Base-by-base conservation (phyloP, 2,888 invertebrate genomes). In the Agrilus cyanescens region DNA sequence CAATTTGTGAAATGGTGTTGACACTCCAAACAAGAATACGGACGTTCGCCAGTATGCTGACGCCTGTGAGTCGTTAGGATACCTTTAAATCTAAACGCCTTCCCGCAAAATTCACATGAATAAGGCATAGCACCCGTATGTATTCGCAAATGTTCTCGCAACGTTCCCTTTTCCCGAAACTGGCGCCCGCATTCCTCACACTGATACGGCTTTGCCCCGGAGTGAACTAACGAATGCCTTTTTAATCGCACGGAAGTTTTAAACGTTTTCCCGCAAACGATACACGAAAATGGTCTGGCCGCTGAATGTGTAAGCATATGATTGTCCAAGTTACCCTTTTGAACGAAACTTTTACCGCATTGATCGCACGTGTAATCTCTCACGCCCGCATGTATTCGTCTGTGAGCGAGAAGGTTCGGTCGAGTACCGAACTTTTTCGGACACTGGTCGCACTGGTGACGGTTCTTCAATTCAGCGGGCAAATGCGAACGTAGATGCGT, bases 111-210 rank as follows among this genome's bases (percentile, higher is more conserved):
- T 56, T 80, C 79, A 52, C 86, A 85, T 2, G 78, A 72, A 51
- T 80, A 82, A 1, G 86, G 85, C 81, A 83, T 82, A 1, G 78
- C 79, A 6, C 85, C 85, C 0, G 85, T 85, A 51, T 85, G 85
- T 12, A 83, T 80, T 25, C 85, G 74, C 56, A 78, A 77, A 57
- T 85, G 85, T 12, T 84, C 80, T 38, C 79, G 75, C 40, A 85
- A 63, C 13, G 85, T 82, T 32, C 82, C 80, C 40, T 80, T 75
- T 47, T 85, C 75, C 8, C 84, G 68, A 54, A 80, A 80, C 38
- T 71, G 70, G 49, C 74, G 63, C 1, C 75, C 75, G 52, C 79
- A 79, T 29, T 73, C 71, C 41, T 74, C 72, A 52, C 78, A 78
- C 53, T 73, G 71, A 56, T 75, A 75, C 1, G 76, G 75, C 55